Conservation (phyloP, 2,797 vertebrate species). For the Oceanodroma leucorhoa region DNA sequence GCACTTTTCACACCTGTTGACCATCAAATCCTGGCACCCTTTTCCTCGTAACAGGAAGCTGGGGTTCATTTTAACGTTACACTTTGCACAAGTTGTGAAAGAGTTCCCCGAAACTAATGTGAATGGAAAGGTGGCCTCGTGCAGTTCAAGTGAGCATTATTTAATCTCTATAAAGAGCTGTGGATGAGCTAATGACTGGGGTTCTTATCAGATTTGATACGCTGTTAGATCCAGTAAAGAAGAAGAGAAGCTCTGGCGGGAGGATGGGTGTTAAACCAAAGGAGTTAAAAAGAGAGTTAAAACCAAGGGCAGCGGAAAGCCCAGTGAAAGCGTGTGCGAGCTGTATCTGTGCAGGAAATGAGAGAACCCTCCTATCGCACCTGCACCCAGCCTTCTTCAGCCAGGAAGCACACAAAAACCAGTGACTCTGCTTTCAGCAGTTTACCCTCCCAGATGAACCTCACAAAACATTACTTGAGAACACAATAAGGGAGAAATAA, state of each 20-base stretch:
- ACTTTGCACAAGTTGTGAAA: background rate
- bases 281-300: background rate
- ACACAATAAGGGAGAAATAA: background rate
- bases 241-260: background rate
- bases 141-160: fast-evolving
- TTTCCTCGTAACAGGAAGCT: background rate
- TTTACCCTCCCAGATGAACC: background rate
- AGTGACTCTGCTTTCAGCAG: background rate
- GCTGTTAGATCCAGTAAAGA: background rate
- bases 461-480: background rate
- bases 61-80: background rate
- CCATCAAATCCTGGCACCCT: background rate
- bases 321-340: background rate
- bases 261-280: background rate
- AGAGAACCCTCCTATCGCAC: background rate
- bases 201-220: background rate
- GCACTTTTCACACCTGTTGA: background rate
- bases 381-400: background rate
- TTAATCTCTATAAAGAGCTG: background rate
- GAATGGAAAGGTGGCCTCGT: background rate
- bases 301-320: background rate
- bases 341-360: background rate
- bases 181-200: background rate
- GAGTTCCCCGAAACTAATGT: background rate
- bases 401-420: background rate